Conservation (phyloP, 1,140 invertebrate genomes). For the Notospermus geniculatus region DNA sequence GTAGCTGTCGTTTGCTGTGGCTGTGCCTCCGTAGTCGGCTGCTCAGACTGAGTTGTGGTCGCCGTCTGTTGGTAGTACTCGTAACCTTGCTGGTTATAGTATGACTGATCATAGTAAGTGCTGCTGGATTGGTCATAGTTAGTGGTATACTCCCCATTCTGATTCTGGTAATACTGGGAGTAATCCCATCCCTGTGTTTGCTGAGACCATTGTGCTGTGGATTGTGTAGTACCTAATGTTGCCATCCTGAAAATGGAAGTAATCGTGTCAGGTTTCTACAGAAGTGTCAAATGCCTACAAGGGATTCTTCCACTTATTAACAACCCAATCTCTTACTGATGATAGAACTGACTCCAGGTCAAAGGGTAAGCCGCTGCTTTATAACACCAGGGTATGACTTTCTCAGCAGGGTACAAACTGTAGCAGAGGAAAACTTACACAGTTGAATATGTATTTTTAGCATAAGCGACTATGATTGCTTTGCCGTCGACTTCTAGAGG, state of each 20-base stretch:
- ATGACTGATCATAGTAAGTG: conserved; percentile 8
- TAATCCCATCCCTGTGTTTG: neutral
- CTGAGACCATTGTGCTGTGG: conserved; percentile 3
- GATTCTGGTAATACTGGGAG: conserved; percentile 12
- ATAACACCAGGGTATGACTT: too few relatives aligned
- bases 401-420: neutral
- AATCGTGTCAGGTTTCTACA: neutral
- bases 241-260: conserved; percentile 4
- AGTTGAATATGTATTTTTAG: conserved; percentile 55
- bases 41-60: neutral
- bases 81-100: neutral
- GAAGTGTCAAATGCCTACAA: too few relatives aligned
- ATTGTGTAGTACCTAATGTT: neutral
- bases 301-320: too few relatives aligned
- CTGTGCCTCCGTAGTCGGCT: too few relatives aligned
- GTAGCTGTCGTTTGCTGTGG: too few relatives aligned
- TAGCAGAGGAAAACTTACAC: too few relatives aligned
- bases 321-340: too few relatives aligned
- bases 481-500: conserved; percentile 56
- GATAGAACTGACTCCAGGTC: too few relatives aligned
- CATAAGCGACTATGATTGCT: conserved; percentile 50
- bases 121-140: conserved; percentile 3
- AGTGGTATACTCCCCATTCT: conserved; percentile 1
- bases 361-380: too few relatives aligned
- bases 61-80: conserved; percentile 1